phyloP scores from a whole-genome alignment of 2,888 invertebrate genomes.

The Acutogordius australiensis region DNA sequence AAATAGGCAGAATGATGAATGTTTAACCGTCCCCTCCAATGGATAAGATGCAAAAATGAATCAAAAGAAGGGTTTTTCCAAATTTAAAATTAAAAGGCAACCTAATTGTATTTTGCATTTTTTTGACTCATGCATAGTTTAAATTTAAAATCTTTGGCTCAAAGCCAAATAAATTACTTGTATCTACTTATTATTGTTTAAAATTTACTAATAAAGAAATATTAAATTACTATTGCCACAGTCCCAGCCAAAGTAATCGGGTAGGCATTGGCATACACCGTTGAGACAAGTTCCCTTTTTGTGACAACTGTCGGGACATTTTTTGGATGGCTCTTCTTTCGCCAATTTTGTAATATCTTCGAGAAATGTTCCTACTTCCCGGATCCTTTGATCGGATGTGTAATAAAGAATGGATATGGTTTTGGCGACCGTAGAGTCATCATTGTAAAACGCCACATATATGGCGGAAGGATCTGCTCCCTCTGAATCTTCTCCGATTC shows the following conservation, averaged over 20 bases:
- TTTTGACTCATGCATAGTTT: neutral
- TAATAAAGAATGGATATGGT: too few relatives aligned
- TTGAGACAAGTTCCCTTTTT: neutral
- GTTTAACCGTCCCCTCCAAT: too few relatives aligned
- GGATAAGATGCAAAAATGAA: too few relatives aligned
- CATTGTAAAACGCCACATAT: slow-evolving; percentile 2
- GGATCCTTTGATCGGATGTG: too few relatives aligned
- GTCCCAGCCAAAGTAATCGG: neutral
- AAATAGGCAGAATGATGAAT: too few relatives aligned
- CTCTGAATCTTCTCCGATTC: too few relatives aligned
- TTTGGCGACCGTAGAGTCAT: neutral
- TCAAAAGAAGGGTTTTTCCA: neutral
- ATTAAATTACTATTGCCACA: neutral
- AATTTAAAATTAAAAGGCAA: neutral
- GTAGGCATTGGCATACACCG: neutral
- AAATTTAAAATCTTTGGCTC: too few relatives aligned
- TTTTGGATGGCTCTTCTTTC: neutral
- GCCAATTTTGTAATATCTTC: neutral
- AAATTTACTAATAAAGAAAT: neutral
- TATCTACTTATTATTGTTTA: too few relatives aligned
- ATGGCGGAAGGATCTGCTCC: too few relatives aligned
- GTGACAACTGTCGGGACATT: neutral
- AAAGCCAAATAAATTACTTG: too few relatives aligned
- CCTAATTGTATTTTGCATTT: too few relatives aligned
- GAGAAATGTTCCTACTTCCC: neutral